Evolutionary conservation across 2,888 invertebrate genomes (phyloP).

Genomic region (Dryobota labecula): DNA sequence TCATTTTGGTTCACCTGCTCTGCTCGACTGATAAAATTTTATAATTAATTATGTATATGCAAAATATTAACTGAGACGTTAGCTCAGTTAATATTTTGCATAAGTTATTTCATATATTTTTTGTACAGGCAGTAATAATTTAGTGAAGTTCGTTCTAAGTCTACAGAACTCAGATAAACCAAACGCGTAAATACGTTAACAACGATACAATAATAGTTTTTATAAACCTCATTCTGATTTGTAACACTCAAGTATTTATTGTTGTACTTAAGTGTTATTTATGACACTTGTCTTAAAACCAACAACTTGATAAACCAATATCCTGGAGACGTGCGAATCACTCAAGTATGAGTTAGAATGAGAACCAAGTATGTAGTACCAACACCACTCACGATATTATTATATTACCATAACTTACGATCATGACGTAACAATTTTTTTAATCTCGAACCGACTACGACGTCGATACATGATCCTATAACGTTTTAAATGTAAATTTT

Average conservation of each 20-base stretch:
- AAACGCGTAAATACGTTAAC: no score
- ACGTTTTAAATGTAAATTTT: slow-evolving; percentile 81
- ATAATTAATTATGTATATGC: slow-evolving; percentile 38
- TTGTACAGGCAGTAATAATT: not conserved
- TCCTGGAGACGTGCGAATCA: slow-evolving; percentile 19
- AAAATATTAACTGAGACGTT: slow-evolving; percentile 34
- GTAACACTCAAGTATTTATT: slow-evolving; percentile 21
- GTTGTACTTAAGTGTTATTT: slow-evolving; percentile 34
- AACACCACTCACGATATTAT: slow-evolving; percentile 40
- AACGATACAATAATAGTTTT: slow-evolving; percentile 13
- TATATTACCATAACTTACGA: slow-evolving; percentile 59
- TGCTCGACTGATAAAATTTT: slow-evolving; percentile 25
- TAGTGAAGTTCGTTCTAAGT: not conserved
- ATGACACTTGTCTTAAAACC: slow-evolving; percentile 29
- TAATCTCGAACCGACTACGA: slow-evolving; percentile 46
- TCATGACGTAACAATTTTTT: slow-evolving; percentile 49
- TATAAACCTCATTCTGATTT: slow-evolving; percentile 34
- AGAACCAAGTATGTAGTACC: slow-evolving; percentile 14
- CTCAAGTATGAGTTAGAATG: slow-evolving; percentile 18
- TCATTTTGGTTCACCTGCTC: slow-evolving; percentile 38
- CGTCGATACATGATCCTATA: slow-evolving; percentile 66
- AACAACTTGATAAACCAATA: slow-evolving; percentile 24
- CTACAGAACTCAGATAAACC: not conserved
- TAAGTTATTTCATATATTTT: not conserved
- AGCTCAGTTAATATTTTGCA: slow-evolving; percentile 11